Percentiles rank a stretch among this genome's conserved stretches.
phyloP scores from a whole-genome alignment of 2,113 vertebrate species.

The Athene noctua region DNA sequence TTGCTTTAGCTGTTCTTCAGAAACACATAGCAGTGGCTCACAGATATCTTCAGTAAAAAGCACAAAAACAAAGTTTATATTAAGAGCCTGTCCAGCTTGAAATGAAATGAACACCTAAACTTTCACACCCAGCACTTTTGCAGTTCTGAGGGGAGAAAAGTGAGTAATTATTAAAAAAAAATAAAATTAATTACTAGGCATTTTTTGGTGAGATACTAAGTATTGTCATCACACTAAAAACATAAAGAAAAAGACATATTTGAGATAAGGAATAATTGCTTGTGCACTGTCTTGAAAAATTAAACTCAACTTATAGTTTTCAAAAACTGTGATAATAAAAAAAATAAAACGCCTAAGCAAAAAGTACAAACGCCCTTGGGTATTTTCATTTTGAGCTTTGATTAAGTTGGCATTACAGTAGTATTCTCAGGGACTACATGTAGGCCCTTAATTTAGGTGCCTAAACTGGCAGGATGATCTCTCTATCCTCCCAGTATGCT shows the following conservation, averaged over 20 bases:
- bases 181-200: neutral
- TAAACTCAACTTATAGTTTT: neutral
- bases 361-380: neutral
- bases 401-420: neutral
- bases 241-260: neutral
- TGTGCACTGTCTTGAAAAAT: neutral
- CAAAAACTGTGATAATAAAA: neutral
- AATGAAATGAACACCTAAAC: rapidly evolving
- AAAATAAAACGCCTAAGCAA: neutral
- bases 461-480: neutral
- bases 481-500: neutral
- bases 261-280: neutral
- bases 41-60: neutral
- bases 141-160: neutral
- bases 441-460: neutral
- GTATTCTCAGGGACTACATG: neutral
- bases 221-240: neutral
- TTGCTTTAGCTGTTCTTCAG: neutral
- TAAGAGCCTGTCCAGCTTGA: neutral
- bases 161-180: neutral
- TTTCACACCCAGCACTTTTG: neutral
- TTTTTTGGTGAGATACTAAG: neutral
- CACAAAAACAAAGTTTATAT: neutral
- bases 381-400: neutral
- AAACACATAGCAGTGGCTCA: neutral